phyloP scores from a whole-genome alignment of 2,113 vertebrate species.

The Podiceps cristatus region DNA sequence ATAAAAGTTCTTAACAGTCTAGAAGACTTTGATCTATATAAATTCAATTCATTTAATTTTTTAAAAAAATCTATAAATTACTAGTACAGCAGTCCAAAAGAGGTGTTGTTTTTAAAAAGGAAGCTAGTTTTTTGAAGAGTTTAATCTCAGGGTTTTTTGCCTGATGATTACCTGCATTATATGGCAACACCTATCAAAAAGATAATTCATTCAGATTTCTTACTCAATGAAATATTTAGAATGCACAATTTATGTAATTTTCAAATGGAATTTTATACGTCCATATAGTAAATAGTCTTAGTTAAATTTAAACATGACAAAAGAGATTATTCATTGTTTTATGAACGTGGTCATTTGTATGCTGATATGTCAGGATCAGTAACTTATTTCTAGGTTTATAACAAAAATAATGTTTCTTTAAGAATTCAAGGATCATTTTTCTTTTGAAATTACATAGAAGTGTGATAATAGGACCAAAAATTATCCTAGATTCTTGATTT shows the following conservation, averaged over 20 bases:
- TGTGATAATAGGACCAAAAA: neutral
- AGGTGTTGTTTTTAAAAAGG: neutral
- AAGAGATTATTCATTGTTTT: neutral
- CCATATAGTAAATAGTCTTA: neutral
- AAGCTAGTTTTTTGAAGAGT: neutral
- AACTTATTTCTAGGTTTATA: neutral
- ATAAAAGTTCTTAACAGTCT: neutral
- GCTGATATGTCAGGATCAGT: neutral
- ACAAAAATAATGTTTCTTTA: neutral
- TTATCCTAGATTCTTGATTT: neutral
- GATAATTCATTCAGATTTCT: neutral
- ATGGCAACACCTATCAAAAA: neutral
- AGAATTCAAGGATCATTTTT: neutral
- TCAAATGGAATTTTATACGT: neutral
- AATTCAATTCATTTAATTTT: neutral
- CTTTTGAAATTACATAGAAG: neutral
- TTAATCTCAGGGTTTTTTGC: neutral
- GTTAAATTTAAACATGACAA: neutral
- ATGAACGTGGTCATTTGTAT: neutral
- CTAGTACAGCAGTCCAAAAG: neutral
- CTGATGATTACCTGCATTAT: neutral
- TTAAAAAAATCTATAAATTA: neutral
- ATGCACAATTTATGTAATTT: neutral
- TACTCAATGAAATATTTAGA: neutral
- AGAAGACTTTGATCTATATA: neutral